Base-by-base conservation (phyloP, 2,797 vertebrate species). In the Pangasius sanitwongsei region DNA sequence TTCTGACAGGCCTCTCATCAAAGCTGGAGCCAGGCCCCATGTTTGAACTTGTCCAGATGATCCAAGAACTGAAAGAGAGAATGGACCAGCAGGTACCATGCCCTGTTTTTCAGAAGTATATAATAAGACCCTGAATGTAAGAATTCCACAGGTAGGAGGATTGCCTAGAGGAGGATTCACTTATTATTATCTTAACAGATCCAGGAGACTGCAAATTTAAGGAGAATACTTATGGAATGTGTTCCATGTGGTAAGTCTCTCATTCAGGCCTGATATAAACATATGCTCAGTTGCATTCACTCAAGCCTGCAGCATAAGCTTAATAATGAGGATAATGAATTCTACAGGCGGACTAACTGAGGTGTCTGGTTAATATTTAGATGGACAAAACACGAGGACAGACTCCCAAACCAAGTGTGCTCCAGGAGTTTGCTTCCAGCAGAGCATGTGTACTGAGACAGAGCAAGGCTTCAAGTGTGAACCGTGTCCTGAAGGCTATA, bases 1-100 rank as follows among this genome's bases (percentile, higher is more conserved):
- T 92, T 69, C 85, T 93, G 87, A 92, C 95, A 96, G 96, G 96
- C 92, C 95, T 97, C 90, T 95, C 96, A 89, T 96, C 95, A 77
- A 94, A 93, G 65, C 96, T 97, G 23, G 96, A 99, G 88, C 94
- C 98, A 92, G 94, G 94, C 91, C 96, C 97, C 87, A 97, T 99
- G 93, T 86, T 95, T 91, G 98, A 99, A 91, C 96, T 99, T 92
- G 98, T 96, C 92, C 96, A 94, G 91, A 95, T 99, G 92, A 90
- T 99, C 80, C 94, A 95, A 92, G 99, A 99, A 90, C 97, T 99
- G 95, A 98, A 97, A 93, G 97, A 98, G 91, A 96, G 99, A 90
- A 97, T 99, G 88, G 94, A 96, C 91, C 96, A 98, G 90, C 98
- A 99, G 98, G 99, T 99, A 95, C 83, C 18, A 8, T 87, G 23